These are phyloP conservation scores for Eudyptes chrysolophus DNA, from an alignment of 2,113 vertebrate genomes.

Conservation along the genomic window DNA sequence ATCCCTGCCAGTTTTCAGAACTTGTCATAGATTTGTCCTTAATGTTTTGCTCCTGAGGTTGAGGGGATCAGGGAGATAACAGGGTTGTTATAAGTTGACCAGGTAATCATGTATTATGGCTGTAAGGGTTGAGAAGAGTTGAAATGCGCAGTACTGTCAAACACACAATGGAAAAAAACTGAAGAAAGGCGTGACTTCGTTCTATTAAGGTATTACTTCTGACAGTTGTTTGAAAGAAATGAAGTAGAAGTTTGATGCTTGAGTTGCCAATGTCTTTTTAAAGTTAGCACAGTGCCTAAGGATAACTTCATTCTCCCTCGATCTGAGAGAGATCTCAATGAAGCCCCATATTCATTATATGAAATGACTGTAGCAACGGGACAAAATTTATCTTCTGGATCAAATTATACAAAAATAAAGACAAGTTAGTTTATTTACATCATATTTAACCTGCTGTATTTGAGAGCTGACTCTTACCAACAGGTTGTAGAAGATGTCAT, in stretches of 20 bases:
- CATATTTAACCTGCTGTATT: not conserved
- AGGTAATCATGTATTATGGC: not conserved
- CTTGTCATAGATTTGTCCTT: not conserved
- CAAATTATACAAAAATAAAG: not conserved
- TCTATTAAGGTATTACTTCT: not conserved
- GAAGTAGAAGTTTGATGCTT: not conserved
- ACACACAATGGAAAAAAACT: not conserved
- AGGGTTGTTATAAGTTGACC: not conserved
- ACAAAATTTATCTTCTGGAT: not conserved
- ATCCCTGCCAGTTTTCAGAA: not conserved
- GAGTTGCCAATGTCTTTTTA: not conserved
- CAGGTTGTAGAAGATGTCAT: not conserved
- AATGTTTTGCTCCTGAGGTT: not conserved
- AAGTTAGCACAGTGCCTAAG: not conserved
- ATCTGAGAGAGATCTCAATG: not conserved
- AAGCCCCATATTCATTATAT: not conserved
- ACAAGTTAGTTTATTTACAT: not conserved
- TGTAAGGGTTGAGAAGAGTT: not conserved
- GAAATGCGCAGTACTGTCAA: not conserved
- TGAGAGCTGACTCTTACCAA: not conserved
- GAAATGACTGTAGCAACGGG: not conserved
- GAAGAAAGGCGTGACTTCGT: not conserved
- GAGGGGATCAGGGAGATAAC: not conserved
- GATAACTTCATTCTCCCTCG: not conserved
- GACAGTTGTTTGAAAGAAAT: not conserved